phyloP scores from a whole-genome alignment of 2,888 invertebrate genomes.

The Xanthorhoe spadicearia region DNA sequence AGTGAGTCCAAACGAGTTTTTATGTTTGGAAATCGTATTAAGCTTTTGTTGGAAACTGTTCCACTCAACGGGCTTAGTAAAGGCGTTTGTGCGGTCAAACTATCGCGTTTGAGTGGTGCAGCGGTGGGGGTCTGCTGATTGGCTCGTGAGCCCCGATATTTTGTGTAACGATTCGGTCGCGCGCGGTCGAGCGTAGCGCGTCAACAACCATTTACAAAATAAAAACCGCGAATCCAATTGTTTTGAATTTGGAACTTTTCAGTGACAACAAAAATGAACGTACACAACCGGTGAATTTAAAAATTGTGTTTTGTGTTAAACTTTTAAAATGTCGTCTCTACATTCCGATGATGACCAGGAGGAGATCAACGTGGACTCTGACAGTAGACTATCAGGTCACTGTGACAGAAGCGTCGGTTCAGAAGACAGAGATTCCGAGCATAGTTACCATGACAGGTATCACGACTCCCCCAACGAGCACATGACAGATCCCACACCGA shows the following conservation, averaged over 20 bases:
- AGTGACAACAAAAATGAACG: constrained; percentile 49
- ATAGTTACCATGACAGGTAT: constrained; percentile 79
- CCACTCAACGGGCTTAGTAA: constrained; percentile 83
- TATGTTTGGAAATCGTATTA: constrained; percentile 85
- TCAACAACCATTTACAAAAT: constrained; percentile 63
- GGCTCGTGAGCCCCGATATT: constrained; percentile 74
- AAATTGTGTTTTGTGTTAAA: constrained; percentile 35
- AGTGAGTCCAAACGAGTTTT: constrained; percentile 84
- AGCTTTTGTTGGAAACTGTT: constrained; percentile 85
- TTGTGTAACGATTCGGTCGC: constrained; percentile 73
- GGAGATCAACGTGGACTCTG: constrained; percentile 88
- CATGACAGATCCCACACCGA: constrained; percentile 79
- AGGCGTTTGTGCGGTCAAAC: constrained; percentile 82
- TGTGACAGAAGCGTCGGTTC: constrained; percentile 83
- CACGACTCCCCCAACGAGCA: constrained; percentile 81
- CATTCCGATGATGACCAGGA: constrained; percentile 87
- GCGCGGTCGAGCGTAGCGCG: constrained; percentile 74
- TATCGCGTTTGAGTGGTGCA: constrained; percentile 74
- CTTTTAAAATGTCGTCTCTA: constrained; percentile 75
- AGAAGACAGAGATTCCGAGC: constrained; percentile 84
- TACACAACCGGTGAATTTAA: constrained; percentile 32
- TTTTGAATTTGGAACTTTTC: constrained; percentile 40
- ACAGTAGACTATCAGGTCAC: constrained; percentile 85
- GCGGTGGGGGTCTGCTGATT: constrained; percentile 78
- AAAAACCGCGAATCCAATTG: constrained; percentile 49